Evolutionary conservation across 2,888 invertebrate species (phyloP).

Genomic region (Cryptophagus acutangulus): DNA sequence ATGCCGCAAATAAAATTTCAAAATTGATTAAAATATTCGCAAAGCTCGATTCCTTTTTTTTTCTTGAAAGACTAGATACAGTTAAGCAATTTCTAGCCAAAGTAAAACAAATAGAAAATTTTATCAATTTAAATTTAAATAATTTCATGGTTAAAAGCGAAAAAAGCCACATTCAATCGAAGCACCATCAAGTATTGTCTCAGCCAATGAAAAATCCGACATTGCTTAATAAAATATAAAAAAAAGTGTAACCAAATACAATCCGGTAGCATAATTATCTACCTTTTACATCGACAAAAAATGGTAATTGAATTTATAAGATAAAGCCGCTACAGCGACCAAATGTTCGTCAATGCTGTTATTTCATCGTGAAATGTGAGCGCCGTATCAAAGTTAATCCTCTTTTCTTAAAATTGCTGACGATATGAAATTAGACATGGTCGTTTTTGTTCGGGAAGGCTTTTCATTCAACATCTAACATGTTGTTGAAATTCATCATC

Average conservation of each 20-base stretch:
- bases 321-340: constrained; percentile 4
- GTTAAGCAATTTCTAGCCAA: no score
- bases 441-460: constrained; percentile 4
- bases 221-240: constrained; percentile 13
- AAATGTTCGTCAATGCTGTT: background rate
- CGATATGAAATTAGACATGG: constrained; percentile 5
- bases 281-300: constrained; percentile 14
- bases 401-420: constrained; percentile 6
- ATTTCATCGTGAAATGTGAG: constrained; percentile 3
- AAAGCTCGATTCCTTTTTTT: no score
- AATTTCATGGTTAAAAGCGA: no score
- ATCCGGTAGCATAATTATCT: constrained; percentile 16
- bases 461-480: background rate
- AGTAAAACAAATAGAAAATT: no score
- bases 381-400: background rate
- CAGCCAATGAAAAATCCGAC: constrained; percentile 16
- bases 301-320: constrained; percentile 7
- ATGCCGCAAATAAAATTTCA: no score
- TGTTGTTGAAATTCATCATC: no score
- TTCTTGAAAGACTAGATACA: no score
- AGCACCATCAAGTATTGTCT: no score
- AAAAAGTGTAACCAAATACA: constrained; percentile 18
- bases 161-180: no score
- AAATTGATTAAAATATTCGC: no score
- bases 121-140: no score